Evolutionary conservation across 2,797 vertebrate genomes (phyloP).

Genomic region (Ibycter americanus): DNA sequence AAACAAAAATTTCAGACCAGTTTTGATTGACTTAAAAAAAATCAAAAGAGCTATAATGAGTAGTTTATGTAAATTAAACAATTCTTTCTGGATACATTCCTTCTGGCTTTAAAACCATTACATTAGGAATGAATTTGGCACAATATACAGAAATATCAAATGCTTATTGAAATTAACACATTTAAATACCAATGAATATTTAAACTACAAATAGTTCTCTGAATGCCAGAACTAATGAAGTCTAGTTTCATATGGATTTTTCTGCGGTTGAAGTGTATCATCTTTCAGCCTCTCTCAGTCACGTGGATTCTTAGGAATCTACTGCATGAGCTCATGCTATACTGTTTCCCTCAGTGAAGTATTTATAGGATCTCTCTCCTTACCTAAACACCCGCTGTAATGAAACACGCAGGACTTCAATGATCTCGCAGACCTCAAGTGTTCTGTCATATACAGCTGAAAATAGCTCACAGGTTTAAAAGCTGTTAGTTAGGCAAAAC

Average conservation of each 20-base stretch:
- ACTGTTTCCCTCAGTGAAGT: neutral
- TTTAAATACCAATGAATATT: conserved; percentile 60
- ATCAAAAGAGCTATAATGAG: conserved; percentile 32
- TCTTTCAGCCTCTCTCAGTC: neutral
- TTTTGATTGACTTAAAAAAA: conserved; percentile 48
- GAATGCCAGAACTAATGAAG: neutral
- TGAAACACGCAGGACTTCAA: neutral
- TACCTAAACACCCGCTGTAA: neutral
- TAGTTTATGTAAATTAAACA: conserved; percentile 57
- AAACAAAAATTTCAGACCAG: conserved; percentile 15
- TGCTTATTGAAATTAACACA: conserved; percentile 63
- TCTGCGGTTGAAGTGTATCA: neutral
- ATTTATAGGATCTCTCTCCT: neutral
- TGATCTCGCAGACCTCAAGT: neutral
- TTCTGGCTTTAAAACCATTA: conserved; percentile 62
- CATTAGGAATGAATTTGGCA: conserved; percentile 43
- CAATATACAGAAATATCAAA: conserved; percentile 41
- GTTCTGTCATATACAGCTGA: neutral
- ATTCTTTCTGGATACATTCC: conserved; percentile 58
- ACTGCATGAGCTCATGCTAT: neutral
- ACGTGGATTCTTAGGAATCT: neutral
- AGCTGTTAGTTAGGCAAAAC: neutral
- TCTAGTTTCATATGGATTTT: neutral
- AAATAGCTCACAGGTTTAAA: neutral
- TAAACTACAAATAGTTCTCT: conserved; percentile 36